These are phyloP conservation scores for Ctenochaetus hawaiiensis DNA, from an alignment of 2,797 vertebrate species.

Conservation along the genomic window DNA sequence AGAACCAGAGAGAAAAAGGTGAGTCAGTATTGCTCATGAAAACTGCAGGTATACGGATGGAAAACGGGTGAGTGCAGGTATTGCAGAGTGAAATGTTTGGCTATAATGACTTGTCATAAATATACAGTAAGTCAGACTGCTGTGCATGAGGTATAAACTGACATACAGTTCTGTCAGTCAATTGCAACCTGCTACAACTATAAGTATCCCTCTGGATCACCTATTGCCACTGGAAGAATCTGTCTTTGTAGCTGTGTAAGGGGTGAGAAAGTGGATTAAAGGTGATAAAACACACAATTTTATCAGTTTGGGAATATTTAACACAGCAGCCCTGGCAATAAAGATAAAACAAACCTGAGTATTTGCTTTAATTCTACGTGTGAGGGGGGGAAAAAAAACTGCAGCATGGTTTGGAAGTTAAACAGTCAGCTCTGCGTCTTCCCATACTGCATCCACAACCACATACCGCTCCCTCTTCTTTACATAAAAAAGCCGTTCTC, in stretches of 20 bases:
- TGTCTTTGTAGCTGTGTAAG: neutral
- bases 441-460: slow-evolving; percentile 39
- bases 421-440: slow-evolving; percentile 22
- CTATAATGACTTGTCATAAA: neutral
- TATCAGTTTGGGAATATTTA: neutral
- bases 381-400: neutral
- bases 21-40: slow-evolving; percentile 17
- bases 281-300: neutral
- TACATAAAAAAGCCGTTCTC: slow-evolving; percentile 70
- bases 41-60: neutral
- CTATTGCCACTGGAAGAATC: neutral
- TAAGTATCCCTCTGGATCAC: neutral
- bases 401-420: neutral
- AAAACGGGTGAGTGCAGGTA: neutral
- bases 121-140: too few relatives aligned
- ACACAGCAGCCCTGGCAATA: neutral
- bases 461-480: slow-evolving; percentile 55
- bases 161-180: neutral
- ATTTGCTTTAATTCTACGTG: slow-evolving; percentile 5
- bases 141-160: too few relatives aligned
- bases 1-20: slow-evolving; percentile 10
- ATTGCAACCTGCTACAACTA: neutral
- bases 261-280: neutral
- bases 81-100: slow-evolving; percentile 1
- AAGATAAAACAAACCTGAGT: neutral